Base-by-base conservation (phyloP, 2,113 vertebrate species). In the Phaethornis superciliosus region DNA sequence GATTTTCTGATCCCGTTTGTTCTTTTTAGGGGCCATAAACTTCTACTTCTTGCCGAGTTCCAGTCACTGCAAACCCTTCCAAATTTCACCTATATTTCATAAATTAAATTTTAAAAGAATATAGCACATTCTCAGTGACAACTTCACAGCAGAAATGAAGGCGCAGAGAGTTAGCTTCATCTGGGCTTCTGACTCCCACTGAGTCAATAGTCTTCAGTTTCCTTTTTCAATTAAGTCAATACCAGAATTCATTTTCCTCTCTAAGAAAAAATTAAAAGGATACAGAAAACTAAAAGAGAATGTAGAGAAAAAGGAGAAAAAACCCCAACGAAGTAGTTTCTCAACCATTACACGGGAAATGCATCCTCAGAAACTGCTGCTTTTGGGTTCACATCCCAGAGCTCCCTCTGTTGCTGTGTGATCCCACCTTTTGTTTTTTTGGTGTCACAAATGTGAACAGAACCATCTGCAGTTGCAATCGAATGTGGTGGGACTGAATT, bases 11-110 rank as follows among this genome's bases (percentile, higher is more conserved):
- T 81, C 70, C 78, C 91, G 89, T 90, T 93, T 94, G 55, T 67
- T 93, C 95, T 93, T 80, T 33, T 79, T 82, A 91, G 46, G 81
- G 79, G 30, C 80, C 62, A 74, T 92, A 96, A 93, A 94, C 35
- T 94, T 91, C 88, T 91, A 2, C n/a, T 81, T 56, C 63, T 95
- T 88, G 58, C 56, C 69, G 70, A 86, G 86, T 64, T 89, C 75
- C 46, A 77, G 44, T 62, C 63, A 42, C 64, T 88, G 60, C 0
- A 4, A 95, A 12, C 18, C 10, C 64, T 75, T 94, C 76, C 92
- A 93, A 49, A 88, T 87, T 78, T 81, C 80, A 82, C 1, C 72
- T 46, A 76, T 91, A 94, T 92, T 93, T 64, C 70, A 89, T 87
- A 95, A 86, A 87, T 93, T 88, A 54, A 64, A 62, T 84, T 81